Conservation (phyloP, 2,797 vertebrate species). For the Mergus octosetaceus region DNA sequence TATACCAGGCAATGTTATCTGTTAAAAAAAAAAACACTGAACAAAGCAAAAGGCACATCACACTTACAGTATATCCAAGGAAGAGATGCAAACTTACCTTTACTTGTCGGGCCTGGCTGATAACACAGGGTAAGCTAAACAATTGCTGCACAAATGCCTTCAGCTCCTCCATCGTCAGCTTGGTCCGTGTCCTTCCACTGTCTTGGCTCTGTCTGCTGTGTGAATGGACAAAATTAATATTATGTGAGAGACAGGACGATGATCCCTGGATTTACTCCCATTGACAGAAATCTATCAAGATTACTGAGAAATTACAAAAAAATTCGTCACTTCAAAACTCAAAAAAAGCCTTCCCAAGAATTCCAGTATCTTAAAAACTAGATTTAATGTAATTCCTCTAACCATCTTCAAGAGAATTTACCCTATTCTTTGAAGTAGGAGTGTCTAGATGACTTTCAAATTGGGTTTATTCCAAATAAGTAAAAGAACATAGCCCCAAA, state of each 20-base stretch:
- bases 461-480: background rate
- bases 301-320: background rate
- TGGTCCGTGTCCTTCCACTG: slow-evolving; percentile 87
- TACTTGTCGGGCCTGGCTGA: slow-evolving; percentile 94
- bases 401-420: background rate
- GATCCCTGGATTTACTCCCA: background rate
- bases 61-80: background rate
- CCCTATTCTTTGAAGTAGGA: background rate
- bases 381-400: background rate
- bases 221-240: background rate
- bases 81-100: slow-evolving; percentile 82
- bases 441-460: background rate
- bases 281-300: background rate
- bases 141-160: slow-evolving; percentile 97
- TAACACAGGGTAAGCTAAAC: slow-evolving; percentile 92
- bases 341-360: background rate
- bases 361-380: background rate
- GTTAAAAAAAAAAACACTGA: background rate
- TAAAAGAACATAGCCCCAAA: background rate
- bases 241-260: background rate
- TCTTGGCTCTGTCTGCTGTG: slow-evolving; percentile 86
- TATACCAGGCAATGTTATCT: background rate
- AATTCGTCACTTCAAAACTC: background rate
- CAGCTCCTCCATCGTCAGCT: slow-evolving; percentile 95
- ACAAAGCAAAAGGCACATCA: background rate